Conservation (phyloP, 2,113 vertebrate species). For the Otocyon megalotis region DNA sequence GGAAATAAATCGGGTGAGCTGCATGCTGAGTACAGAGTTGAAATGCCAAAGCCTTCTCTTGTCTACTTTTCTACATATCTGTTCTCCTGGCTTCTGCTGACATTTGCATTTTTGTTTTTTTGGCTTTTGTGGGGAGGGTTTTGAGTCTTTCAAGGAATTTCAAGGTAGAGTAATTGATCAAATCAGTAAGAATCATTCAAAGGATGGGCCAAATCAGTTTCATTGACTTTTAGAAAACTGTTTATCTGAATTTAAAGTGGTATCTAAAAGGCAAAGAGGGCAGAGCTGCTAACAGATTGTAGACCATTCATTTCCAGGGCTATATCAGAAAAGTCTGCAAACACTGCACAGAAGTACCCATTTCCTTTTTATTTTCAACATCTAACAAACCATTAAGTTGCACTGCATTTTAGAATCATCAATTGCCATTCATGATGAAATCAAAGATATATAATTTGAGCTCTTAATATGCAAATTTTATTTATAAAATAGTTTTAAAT, state of each 20-base stretch:
- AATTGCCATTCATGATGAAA: constrained; percentile 50
- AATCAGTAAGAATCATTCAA: constrained; percentile 22
- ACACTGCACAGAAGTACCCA: neutral
- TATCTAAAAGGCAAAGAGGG: neutral
- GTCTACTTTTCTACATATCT: neutral
- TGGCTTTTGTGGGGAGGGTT: neutral
- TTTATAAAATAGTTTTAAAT: constrained; percentile 57
- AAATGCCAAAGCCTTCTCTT: neutral
- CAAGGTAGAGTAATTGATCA: constrained; percentile 13
- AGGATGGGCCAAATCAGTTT: constrained; percentile 5
- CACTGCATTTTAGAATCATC: constrained; percentile 12
- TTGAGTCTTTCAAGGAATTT: constrained; percentile 30
- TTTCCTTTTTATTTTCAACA: constrained; percentile 46
- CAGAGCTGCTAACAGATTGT: neutral
- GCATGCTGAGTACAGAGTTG: neutral
- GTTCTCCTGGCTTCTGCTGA: neutral
- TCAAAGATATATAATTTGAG: constrained; percentile 40
- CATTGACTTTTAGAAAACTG: constrained; percentile 4
- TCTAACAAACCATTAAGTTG: constrained; percentile 19
- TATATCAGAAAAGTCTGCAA: neutral
- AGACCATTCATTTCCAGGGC: neutral
- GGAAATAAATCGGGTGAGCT: neutral
- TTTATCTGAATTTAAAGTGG: constrained; percentile 16
- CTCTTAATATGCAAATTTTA: constrained; percentile 55
- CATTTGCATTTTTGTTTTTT: neutral